Conservation (phyloP, 2,797 vertebrate species). For the Anas bahamensis region DNA sequence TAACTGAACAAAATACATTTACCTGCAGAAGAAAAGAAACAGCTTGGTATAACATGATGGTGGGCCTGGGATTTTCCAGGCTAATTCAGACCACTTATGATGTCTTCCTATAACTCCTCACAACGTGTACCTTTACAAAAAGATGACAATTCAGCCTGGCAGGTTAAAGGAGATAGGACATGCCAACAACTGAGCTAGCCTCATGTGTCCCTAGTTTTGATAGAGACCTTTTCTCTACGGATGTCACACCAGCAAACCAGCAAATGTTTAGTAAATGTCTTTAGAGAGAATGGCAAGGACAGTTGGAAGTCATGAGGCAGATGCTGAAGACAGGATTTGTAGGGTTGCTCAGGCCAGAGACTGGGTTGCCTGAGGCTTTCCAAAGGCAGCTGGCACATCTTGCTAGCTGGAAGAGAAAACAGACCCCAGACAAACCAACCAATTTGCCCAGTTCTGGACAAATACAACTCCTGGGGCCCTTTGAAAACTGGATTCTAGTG, state of each 20-base stretch:
- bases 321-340: not conserved
- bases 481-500: not conserved
- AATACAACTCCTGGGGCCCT: not conserved
- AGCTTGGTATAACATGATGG: not conserved
- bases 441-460: not conserved
- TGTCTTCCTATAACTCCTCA: not conserved
- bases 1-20: not conserved
- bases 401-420: not conserved
- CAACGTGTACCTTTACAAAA: not conserved
- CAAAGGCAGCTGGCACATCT: constrained; percentile 5
- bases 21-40: not conserved
- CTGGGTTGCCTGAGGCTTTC: not conserved
- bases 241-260: not conserved
- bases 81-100: not conserved
- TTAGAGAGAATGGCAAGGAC: not conserved
- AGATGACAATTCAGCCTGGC: not conserved
- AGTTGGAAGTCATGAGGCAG: not conserved
- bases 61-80: not conserved
- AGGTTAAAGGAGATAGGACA: not conserved
- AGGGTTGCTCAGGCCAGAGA: not conserved
- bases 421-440: not conserved
- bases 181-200: not conserved
- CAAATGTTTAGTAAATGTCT: not conserved
- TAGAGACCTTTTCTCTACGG: not conserved
- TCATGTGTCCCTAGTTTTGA: not conserved